Evolutionary conservation across 2,888 invertebrate genomes (phyloP).

Genomic region (Ornithoptera priamus): DNA sequence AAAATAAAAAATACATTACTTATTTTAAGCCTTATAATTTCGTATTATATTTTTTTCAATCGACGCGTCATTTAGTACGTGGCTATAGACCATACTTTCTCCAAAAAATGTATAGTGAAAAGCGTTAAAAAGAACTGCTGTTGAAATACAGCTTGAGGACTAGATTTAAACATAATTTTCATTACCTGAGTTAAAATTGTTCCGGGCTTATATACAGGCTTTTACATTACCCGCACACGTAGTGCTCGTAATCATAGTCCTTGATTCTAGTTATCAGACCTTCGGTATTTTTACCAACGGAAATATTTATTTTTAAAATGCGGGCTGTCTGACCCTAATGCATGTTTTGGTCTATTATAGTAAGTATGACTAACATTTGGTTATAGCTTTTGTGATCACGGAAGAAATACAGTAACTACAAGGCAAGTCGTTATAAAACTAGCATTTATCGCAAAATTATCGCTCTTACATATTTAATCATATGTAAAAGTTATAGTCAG

Average conservation of each 20-base stretch:
- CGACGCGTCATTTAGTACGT: no score
- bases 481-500: not conserved
- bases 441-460: not conserved
- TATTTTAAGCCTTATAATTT: no score
- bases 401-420: no score
- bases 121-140: no score
- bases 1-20: no score
- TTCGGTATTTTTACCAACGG: not conserved
- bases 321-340: not conserved
- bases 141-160: not conserved
- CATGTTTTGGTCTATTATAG: not conserved
- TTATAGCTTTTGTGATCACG: not conserved
- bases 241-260: not conserved
- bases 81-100: no score
- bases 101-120: no score
- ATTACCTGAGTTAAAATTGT: no score
- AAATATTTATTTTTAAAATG: constrained; percentile 1
- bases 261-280: not conserved
- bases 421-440: not conserved
- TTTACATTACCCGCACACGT: not conserved
- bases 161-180: not conserved
- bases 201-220: not conserved
- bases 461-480: not conserved
- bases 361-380: not conserved
- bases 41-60: no score